Evolutionary conservation across 2,797 vertebrate genomes (phyloP).

Genomic region (Pteropus rufus): DNA sequence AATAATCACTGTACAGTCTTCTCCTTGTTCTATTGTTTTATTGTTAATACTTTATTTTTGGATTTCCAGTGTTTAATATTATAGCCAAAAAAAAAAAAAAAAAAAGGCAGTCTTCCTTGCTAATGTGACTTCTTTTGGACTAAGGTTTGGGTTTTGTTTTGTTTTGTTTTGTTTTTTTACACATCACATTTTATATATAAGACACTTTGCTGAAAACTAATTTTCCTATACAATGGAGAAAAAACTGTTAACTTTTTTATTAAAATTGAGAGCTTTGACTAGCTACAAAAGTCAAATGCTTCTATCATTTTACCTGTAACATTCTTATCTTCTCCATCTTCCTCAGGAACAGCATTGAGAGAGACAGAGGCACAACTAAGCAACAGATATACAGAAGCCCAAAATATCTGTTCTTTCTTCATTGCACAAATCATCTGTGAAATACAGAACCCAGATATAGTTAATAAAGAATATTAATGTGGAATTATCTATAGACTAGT

Average conservation of each 20-base stretch:
- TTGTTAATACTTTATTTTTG: neutral
- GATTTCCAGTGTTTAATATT: neutral
- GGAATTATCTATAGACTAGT: neutral
- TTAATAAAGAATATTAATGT: neutral
- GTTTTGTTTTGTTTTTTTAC: neutral
- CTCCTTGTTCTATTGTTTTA: neutral
- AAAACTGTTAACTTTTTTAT: neutral
- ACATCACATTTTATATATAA: neutral
- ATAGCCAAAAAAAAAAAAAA: neutral
- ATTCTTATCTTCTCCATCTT: neutral
- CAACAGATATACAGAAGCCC: slow-evolving; percentile 60
- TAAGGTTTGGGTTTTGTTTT: neutral
- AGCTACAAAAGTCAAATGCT: neutral
- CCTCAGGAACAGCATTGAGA: slow-evolving; percentile 27
- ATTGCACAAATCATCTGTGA: slow-evolving; percentile 72
- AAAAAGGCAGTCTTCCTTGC: neutral
- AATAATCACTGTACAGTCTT: neutral
- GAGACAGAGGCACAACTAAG: neutral
- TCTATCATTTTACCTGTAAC: slow-evolving; percentile 73
- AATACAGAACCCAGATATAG: neutral
- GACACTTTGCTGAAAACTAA: neutral
- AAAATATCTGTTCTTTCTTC: slow-evolving; percentile 49
- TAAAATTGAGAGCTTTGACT: neutral
- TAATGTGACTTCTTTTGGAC: neutral
- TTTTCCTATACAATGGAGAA: neutral